phyloP scores from a whole-genome alignment of 2,113 vertebrate species.

The Rhabdornis inornatus region DNA sequence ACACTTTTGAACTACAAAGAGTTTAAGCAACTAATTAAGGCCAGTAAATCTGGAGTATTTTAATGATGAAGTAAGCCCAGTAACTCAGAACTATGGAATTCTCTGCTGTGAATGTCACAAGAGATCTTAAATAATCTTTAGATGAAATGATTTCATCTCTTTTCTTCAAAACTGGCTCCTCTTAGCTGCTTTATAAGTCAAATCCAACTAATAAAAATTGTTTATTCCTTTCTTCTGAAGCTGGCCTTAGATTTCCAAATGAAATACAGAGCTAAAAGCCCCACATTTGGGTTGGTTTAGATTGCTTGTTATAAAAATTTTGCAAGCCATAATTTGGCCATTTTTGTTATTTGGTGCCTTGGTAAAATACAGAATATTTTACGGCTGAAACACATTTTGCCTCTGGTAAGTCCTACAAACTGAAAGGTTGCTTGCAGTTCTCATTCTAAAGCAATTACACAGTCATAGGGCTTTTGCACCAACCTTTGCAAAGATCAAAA shows the following conservation, averaged over 20 bases:
- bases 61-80: background rate
- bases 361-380: background rate
- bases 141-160: background rate
- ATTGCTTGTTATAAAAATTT: background rate
- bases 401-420: background rate
- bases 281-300: background rate
- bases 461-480: background rate
- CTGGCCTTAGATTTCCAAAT: background rate
- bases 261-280: background rate
- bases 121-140: background rate
- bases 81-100: conserved; percentile 7
- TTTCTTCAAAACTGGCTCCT: background rate
- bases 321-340: background rate
- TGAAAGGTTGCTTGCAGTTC: background rate
- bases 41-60: conserved; percentile 22
- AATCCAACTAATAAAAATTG: background rate
- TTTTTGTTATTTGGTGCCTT: background rate
- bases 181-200: background rate
- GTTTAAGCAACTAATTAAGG: conserved; percentile 5
- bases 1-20: background rate
- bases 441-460: background rate
- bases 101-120: background rate
- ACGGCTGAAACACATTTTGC: background rate
- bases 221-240: background rate
- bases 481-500: background rate